Base-by-base conservation (phyloP, 2,797 vertebrate species). In the Brachyalestes nurse region DNA sequence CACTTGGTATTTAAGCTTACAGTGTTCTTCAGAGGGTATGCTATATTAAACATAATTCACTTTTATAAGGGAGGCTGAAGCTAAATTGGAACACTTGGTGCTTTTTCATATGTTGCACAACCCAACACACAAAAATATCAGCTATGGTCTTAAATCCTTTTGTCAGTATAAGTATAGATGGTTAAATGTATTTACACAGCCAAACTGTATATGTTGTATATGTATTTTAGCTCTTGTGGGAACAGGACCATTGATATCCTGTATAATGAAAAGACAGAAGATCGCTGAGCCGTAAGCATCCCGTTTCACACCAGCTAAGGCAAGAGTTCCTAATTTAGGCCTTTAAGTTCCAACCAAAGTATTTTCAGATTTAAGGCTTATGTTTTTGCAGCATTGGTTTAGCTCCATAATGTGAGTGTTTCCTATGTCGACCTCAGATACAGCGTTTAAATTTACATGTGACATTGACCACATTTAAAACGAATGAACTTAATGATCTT, bases 361-460 rank as follows among this genome's bases (percentile, higher is more conserved):
- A 7, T n/a, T 45, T 4, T 67, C 57, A 67, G 65, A 55, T 79
- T 71, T 85, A 80, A 85, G 79, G 83, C 76, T 79, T 67, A 72
- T 28, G 38, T 70, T 34, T 72, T 21, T 69, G 64, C 80, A 79
- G 81, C 72, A 79, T 47, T 69, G 61, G 49, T 75, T 67, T 82
- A 38, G 28, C 19, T 40, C 14, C 13, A 28, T 61, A 17, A 62
- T 23, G 17, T 65, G 38, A 42, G 16, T 10, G 10, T 42, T 8
- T 19, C 10, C 34, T 2, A 34, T 4, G 2, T 34, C 4, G 34
- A 34, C 10, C 42, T 45, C 42, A 45, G 4, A 65, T 16, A 38
- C 7, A 17, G 38, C 38, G n/a, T 66, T 12, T 42, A 17, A 17
- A 40, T n/a, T 21, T 21, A 8, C 19, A 57, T 57, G 17, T n/a